Evolutionary conservation across 2,888 invertebrate species (phyloP), one percentile per base, ranked within the genome.

Genomic region (Ptychoptera contaminata): DNA sequence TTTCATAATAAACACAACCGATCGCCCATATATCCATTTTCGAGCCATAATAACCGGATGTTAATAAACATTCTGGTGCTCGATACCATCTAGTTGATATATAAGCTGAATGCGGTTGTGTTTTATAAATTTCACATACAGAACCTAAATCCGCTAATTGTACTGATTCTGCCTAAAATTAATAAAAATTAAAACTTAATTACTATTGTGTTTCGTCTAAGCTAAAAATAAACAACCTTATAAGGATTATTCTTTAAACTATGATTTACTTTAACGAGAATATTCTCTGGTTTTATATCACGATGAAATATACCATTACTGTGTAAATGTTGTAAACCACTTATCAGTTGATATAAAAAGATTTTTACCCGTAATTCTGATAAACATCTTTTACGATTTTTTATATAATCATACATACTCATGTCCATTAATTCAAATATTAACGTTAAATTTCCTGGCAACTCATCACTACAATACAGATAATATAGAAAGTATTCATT

Each of bases 11-110:
- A 29, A 79, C 78, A 56, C 80, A 80, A 7, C 79, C 80, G 2
- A 72, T 65, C 32, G 79, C 77, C 80, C 80, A 80, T 38, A 79
- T 65, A 56, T 80, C 80, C 77, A 79, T 78, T 62, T 78, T 78
- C n/a, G 74, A 70, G 1, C 73, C 72, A 56, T 80, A 80, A 57
- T 69, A 73, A 1, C 80, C 80, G 38, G 71, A 69, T 1, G 78
- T 78, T 15, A 80, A 58, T 1, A 79, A 62, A 58, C 78, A 79
- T 60, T 80, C 80, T 0, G 79, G 79, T 1, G 79, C 74, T 34
- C 79, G 63, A 58, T 73, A 79, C 79, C 80, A 80, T 54, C 79
- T 61, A 2, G 79, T 80, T 2, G 79, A 77, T 49, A 80, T 77
- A 56, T 80, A 80, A 53, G 77, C 77, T 8, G 79, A 78, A 55